Conservation (phyloP, 2,797 vertebrate genomes). For the Selene dorsalis region DNA sequence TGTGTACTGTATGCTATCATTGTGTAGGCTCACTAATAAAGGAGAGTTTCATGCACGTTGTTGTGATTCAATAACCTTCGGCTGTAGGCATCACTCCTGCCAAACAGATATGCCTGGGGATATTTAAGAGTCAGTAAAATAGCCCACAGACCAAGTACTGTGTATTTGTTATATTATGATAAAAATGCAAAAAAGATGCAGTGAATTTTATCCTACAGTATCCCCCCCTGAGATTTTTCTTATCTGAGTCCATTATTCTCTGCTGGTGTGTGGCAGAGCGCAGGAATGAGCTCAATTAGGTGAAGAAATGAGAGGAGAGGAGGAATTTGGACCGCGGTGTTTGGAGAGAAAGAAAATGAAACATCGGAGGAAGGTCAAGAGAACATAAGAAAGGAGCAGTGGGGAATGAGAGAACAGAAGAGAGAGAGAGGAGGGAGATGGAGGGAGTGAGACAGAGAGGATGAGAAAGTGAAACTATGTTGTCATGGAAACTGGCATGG, state of each 20-base stretch:
- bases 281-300: constrained; percentile 75
- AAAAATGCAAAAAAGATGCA: constrained; percentile 65
- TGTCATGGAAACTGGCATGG: constrained; percentile 93
- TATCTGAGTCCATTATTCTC: constrained; percentile 57
- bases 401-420: constrained; percentile 71
- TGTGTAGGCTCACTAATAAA: constrained; percentile 10
- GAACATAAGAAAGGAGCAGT: constrained; percentile 72
- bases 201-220: constrained; percentile 32
- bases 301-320: constrained; percentile 72
- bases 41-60: constrained; percentile 15
- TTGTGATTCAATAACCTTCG: constrained; percentile 48
- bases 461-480: constrained; percentile 89
- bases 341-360: constrained; percentile 73
- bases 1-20: neutral
- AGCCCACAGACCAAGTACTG: constrained; percentile 40
- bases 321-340: constrained; percentile 65
- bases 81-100: constrained; percentile 31
- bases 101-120: constrained; percentile 42
- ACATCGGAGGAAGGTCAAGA: constrained; percentile 75
- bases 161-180: constrained; percentile 52
- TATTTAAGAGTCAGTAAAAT: constrained; percentile 50
- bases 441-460: constrained; percentile 69
- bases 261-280: constrained; percentile 49
- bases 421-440: constrained; percentile 38
- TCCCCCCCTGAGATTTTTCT: constrained; percentile 35